Percentiles rank a stretch among this genome's conserved stretches.
Evolutionary conservation across 1,140 invertebrate species (phyloP).

Genomic region (Stegodyphus mimosarum): DNA sequence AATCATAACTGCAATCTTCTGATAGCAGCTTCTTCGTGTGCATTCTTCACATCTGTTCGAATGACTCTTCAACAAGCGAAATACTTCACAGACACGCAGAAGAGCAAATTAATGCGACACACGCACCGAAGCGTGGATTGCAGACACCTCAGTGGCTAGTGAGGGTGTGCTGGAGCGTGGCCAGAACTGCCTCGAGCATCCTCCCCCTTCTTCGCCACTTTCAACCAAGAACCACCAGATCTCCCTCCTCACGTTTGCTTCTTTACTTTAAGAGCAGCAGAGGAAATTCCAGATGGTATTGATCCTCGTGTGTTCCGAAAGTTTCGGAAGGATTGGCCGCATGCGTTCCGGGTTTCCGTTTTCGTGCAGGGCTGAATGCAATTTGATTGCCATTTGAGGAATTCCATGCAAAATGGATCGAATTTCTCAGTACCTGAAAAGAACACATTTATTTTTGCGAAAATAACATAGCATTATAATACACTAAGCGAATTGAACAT

Average conservation of each 20-base stretch:
- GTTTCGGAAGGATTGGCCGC: background rate
- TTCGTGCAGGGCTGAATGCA: background rate
- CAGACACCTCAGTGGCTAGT: conserved; percentile 2
- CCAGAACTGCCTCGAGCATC: conserved; percentile 5
- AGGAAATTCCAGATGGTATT: background rate
- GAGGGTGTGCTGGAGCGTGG: background rate
- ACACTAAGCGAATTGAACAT: too few relatives aligned
- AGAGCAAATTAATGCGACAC: conserved; percentile 12
- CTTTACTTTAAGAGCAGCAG: too few relatives aligned
- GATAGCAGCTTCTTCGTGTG: too few relatives aligned
- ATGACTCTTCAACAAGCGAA: too few relatives aligned
- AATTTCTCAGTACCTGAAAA: too few relatives aligned
- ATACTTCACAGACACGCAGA: background rate
- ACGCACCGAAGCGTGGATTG: background rate
- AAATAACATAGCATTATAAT: too few relatives aligned
- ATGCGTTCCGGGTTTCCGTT: background rate
- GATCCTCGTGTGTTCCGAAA: background rate
- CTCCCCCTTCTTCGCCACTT: background rate
- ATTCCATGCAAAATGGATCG: too few relatives aligned
- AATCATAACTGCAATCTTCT: too few relatives aligned
- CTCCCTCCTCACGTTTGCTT: background rate
- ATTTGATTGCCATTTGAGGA: background rate
- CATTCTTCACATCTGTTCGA: too few relatives aligned
- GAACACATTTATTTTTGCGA: too few relatives aligned
- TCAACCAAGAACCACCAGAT: too few relatives aligned